Base-by-base conservation (phyloP, 2,797 vertebrate genomes). In the Anisognathus igniventris region DNA sequence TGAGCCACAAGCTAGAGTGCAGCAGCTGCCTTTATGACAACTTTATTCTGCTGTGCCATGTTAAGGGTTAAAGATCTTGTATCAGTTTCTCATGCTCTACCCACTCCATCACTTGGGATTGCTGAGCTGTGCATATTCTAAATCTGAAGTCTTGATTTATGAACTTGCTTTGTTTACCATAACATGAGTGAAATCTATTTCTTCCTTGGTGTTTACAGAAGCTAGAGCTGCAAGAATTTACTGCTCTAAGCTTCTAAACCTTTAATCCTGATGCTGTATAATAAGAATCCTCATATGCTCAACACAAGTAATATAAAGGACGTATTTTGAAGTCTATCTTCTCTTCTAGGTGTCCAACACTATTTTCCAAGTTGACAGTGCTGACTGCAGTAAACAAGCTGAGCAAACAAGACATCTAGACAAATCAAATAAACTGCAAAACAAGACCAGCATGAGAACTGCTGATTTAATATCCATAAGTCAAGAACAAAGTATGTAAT, bases 401-500 rank as follows among this genome's bases (percentile, higher is more conserved):
- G 67, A 86, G 72, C 48, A 91, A 76, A 30, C 40, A 73, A 13
- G 37, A 17, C 42, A 58, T 9, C 66, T 58, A 81, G 75, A 64
- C 54, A 78, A 84, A 91, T 48, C 95, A 89, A 61, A 84, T 90
- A 42, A 62, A 71, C 48, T 44, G 61, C 86, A 75, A 54, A 91
- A 68, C 22, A 62, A 53, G 45, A 30, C 28, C n/a, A 54, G 13
- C 27, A 53, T 82, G 19, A 72, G 27, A 93, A 61, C 56, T 37
- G 31, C 72, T 65, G 74, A 66, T 39, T 86, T 78, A 47, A 39
- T 84, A 74, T 14, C 90, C 47, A 40, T 73, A 80, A 85, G 28
- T 86, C 93, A 90, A 83, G 88, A 94, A 39, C 67, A 74, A 93
- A 95, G 96, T 96, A 96, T 86, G 95, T 96, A 88, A 66, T 76